phyloP scores from a whole-genome alignment of 2,113 vertebrate species.

The Heteronetta atricapilla region DNA sequence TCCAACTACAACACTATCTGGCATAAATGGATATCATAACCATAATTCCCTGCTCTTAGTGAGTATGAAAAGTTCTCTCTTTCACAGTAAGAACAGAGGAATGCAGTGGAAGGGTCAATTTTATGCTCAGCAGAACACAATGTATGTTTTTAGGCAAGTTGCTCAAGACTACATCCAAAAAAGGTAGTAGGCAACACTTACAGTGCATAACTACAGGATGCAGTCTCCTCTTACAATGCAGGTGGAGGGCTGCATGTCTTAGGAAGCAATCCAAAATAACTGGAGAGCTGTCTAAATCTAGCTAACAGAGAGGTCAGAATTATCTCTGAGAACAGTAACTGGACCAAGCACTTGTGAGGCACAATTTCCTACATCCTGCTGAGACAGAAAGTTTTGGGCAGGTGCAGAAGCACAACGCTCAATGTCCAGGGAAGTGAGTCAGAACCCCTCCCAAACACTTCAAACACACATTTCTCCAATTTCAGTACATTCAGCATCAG shows the following conservation, averaged over 20 bases:
- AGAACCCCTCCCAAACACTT: background rate
- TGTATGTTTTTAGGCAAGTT: background rate
- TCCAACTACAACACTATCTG: conserved; percentile 39
- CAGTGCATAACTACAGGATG: background rate
- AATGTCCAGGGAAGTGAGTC: background rate
- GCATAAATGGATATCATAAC: conserved; percentile 15
- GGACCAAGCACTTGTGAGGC: background rate
- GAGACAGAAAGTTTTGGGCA: background rate
- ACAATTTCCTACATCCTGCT: background rate
- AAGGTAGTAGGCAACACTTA: conserved; percentile 10
- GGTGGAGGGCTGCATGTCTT: background rate
- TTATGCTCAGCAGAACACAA: background rate
- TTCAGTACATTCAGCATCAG: background rate
- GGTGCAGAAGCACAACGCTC: background rate
- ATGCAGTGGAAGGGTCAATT: conserved; percentile 30
- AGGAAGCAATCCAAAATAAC: background rate
- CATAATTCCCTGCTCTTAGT: background rate
- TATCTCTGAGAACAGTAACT: background rate
- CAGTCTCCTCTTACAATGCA: background rate
- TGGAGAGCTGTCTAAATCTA: background rate
- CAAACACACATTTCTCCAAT: background rate
- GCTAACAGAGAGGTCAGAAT: background rate
- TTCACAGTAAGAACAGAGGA: background rate
- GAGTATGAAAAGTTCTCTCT: background rate
- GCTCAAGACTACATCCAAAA: background rate